phyloP scores from a whole-genome alignment of 2,888 invertebrate genomes.

The Meliscaeva auricollis region DNA sequence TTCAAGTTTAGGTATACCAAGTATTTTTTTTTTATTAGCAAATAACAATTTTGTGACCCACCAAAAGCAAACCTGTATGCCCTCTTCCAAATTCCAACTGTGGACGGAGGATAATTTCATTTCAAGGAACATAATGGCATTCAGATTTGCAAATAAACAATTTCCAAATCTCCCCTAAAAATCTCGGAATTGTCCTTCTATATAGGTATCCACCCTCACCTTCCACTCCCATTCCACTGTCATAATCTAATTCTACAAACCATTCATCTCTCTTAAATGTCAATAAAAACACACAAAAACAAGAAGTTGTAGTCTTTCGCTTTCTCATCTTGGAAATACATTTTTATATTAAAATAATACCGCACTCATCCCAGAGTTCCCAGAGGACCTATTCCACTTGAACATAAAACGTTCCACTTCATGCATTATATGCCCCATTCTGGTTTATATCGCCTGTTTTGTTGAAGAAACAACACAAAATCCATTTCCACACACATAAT shows the following conservation, averaged over 20 bases:
- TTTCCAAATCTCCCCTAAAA: slow-evolving; percentile 8
- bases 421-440: slow-evolving; percentile 46
- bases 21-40: too few species aligned
- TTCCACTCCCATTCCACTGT: not conserved
- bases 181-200: not conserved
- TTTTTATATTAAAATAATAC: slow-evolving; percentile 45
- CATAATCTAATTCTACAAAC: slow-evolving; percentile 17
- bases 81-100: not conserved
- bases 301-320: not conserved
- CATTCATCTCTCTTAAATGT: slow-evolving; percentile 49
- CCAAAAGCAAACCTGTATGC: not conserved
- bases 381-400: slow-evolving; percentile 48
- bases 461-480: slow-evolving; percentile 30
- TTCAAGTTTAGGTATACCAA: not conserved
- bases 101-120: not conserved
- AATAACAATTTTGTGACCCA: not conserved
- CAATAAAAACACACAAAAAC: slow-evolving; percentile 51
- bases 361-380: slow-evolving; percentile 35
- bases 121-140: slow-evolving; percentile 12
- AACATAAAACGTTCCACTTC: slow-evolving; percentile 68
- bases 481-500: slow-evolving; percentile 49
- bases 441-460: not conserved
- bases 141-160: slow-evolving; percentile 27
- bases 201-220: too few species aligned
- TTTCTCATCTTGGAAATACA: slow-evolving; percentile 23